A percentile compares a stretch with the other conserved stretches of the same genome.
Conservation (phyloP, 2,113 vertebrate genomes). For the Phyllostomus discolor region DNA sequence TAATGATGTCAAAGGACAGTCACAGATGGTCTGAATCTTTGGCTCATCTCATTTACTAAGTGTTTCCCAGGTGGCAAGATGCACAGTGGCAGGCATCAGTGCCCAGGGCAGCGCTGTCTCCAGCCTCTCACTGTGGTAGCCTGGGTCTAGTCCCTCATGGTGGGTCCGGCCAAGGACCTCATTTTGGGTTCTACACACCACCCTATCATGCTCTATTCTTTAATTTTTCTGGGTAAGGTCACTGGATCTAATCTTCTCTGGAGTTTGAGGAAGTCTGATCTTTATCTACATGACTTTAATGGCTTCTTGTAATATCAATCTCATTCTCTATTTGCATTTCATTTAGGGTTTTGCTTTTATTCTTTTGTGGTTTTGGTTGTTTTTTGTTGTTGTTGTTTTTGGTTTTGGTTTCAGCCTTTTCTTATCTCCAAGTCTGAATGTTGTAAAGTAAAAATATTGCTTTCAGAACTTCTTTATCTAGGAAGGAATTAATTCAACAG, state of each 20-base stretch:
- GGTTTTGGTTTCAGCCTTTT: background rate
- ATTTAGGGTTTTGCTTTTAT: background rate
- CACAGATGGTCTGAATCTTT: background rate
- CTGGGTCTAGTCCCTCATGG: background rate
- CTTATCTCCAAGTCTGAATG: background rate
- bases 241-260: background rate
- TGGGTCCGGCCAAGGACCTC: background rate
- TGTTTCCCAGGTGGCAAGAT: background rate
- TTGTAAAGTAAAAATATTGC: background rate
- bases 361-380: background rate
- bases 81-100: no score
- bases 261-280: background rate
- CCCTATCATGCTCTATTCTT: background rate
- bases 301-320: background rate
- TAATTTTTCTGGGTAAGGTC: background rate
- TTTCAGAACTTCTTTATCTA: background rate
- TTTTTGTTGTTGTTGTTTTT: background rate
- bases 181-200: background rate
- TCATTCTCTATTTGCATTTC: background rate
- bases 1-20: background rate
- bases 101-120: no score
- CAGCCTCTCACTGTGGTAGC: accelerated
- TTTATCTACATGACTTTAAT: background rate
- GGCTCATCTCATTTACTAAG: background rate
- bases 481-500: background rate